Evolutionary conservation across 1,140 invertebrate genomes (phyloP).

Genomic region (Tetragonula clypearis): DNA sequence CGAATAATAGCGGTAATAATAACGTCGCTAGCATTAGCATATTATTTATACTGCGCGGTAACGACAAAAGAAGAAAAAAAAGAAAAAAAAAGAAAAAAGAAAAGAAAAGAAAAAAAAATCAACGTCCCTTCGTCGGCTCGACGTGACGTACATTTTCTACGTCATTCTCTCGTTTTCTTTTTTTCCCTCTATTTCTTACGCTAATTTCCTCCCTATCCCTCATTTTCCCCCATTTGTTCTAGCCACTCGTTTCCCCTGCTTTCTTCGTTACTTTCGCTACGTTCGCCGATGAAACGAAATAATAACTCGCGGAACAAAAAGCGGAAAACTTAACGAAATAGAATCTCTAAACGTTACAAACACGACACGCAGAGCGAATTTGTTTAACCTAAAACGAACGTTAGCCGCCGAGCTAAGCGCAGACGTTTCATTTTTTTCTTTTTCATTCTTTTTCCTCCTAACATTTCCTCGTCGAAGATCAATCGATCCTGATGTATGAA

Average conservation of each 20-base stretch:
- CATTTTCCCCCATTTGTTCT: background rate
- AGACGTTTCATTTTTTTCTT: background rate
- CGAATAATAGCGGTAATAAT: slow-evolving; percentile 27
- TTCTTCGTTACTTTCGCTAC: slow-evolving; percentile 6
- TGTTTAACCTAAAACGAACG: background rate
- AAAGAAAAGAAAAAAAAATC: slow-evolving; percentile 10
- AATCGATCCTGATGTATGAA: background rate
- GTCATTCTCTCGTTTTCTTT: background rate
- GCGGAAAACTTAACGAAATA: slow-evolving; percentile 21
- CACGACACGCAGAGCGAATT: slow-evolving; percentile 14
- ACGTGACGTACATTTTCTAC: background rate
- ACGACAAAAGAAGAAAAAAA: background rate
- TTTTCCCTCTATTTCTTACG: background rate
- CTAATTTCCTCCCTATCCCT: slow-evolving; percentile 14
- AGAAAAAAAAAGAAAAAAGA: no score
- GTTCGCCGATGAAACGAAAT: slow-evolving; percentile 25
- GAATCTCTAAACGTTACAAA: slow-evolving; percentile 17
- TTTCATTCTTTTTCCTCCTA: background rate
- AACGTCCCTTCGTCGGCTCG: slow-evolving; percentile 34
- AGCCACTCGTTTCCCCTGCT: background rate
- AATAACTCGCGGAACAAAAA: slow-evolving; percentile 31
- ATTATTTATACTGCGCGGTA: slow-evolving; percentile 52
- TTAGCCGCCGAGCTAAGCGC: slow-evolving; percentile 3
- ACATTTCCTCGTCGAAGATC: background rate
- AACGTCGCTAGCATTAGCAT: background rate